Evolutionary conservation across 2,113 vertebrate species (phyloP).

Genomic region (Callaeas wilsoni): DNA sequence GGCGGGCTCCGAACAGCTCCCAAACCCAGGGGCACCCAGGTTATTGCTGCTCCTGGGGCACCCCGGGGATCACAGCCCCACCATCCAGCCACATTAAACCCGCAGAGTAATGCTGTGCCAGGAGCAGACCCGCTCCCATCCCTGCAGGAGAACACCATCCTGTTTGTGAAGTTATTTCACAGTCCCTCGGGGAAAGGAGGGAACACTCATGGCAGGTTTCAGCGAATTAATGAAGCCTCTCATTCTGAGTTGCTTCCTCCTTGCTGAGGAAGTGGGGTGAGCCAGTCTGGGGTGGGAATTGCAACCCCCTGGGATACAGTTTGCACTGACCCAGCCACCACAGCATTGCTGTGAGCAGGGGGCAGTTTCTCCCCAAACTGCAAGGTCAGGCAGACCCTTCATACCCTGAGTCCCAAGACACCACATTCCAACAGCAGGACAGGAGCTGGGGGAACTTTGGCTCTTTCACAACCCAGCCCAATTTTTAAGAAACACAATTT

Average conservation of each 20-base stretch:
- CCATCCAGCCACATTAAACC: rapidly evolving
- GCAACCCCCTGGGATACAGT: not conserved
- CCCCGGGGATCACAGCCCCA: too few species aligned
- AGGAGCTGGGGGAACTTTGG: not conserved
- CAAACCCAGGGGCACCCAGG: rapidly evolving
- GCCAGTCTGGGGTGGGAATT: not conserved
- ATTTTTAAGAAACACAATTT: not conserved
- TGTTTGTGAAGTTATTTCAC: not conserved
- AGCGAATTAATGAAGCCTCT: not conserved
- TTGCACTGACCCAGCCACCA: not conserved
- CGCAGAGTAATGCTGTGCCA: rapidly evolving
- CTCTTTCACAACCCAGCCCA: not conserved
- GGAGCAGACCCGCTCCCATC: not conserved
- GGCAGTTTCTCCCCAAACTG: not conserved
- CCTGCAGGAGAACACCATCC: not conserved
- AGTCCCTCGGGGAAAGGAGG: not conserved
- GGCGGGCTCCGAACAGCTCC: rapidly evolving
- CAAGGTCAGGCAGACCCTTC: not conserved
- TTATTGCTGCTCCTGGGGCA: not conserved
- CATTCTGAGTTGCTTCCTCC: not conserved
- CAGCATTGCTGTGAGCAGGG: not conserved
- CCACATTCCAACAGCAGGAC: rapidly evolving
- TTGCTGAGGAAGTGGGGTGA: not conserved
- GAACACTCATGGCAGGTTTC: not conserved
- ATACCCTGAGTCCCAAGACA: rapidly evolving